A percentile compares a stretch with the other conserved stretches of the same genome.
Conservation (phyloP, 2,113 vertebrate genomes). For the Athene cunicularia region DNA sequence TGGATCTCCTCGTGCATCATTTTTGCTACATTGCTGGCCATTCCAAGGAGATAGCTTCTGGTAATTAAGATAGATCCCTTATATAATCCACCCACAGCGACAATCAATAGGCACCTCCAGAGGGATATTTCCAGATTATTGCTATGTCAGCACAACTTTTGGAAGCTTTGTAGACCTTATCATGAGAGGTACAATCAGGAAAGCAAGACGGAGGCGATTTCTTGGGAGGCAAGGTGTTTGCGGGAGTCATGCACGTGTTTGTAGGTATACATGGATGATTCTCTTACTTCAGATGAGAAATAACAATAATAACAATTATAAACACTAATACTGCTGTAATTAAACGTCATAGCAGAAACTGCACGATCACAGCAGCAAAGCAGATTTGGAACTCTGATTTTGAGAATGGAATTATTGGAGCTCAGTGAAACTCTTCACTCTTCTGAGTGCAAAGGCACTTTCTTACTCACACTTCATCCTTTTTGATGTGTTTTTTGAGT, state of each 20-base stretch:
- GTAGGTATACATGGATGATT: neutral
- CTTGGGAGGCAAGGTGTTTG: neutral
- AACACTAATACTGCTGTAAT: neutral
- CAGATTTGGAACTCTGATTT: neutral
- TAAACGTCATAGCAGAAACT: neutral
- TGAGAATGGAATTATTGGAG: neutral
- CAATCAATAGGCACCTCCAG: conserved; percentile 34
- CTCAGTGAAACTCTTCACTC: neutral
- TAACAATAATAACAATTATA: too few relatives aligned
- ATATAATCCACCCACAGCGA: conserved; percentile 6
- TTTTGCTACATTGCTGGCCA: conserved; percentile 39
- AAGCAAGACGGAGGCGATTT: rapidly evolving
- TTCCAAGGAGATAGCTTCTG: conserved; percentile 53
- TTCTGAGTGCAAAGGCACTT: neutral
- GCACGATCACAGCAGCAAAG: neutral
- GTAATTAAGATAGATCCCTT: conserved; percentile 74
- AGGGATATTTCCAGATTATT: conserved; percentile 58
- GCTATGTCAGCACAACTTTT: conserved; percentile 38
- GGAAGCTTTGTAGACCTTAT: neutral
- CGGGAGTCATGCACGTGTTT: neutral
- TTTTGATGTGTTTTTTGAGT: neutral
- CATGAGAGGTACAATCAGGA: neutral
- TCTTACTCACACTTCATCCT: neutral
- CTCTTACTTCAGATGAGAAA: neutral
- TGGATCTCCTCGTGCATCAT: conserved; percentile 51